Evolutionary conservation across 2,888 invertebrate genomes (phyloP), one percentile per base, ranked within the genome.

Genomic region (Drosophila monieri): DNA sequence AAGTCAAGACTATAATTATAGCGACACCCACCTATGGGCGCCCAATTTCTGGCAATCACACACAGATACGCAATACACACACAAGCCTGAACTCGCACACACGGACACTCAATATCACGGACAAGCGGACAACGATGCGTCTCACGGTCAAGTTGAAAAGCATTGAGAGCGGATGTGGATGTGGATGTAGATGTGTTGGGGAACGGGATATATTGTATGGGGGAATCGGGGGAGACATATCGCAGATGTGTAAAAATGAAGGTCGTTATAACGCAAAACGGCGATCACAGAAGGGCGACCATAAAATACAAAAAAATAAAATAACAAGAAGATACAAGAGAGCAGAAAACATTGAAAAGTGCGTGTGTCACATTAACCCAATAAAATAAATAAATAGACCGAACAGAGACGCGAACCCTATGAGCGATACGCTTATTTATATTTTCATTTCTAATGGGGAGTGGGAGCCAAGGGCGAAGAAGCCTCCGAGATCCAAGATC

Each of bases 1-100:
- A 85, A 87, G 75, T 88, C 78, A 87, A 87, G 81, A 85, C 85
- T 74, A 69, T 76, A 86, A 86, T 88, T 86, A 86, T 84, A 84
- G 87, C 85, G 85, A 84, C 84, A 88, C 84, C 88, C 88, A 88
- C 84, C 87, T 88, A 88, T 86, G 71, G 87, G 88, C 88, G 88
- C 81, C 87, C 88, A 76, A 88, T 73, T 84, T 80, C 73, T 69
- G 49, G 66, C 67, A 59, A 64, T 57, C 62, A 44, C 58, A 47
- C 67, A 59, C 52, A 39, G 59, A 70, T 46, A 59, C 56, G 57
- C 51, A 60, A 35, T n/a, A 15, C 21, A 32, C 18, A 41, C 21
- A 15, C 6, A 27, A 39, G 4, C 12, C 6, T 6, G 1, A 8
- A 44, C 2, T 15, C 30, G 35, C 43, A 55, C 52, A 61, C 48